A percentile compares a stretch with the other conserved stretches of the same genome.
These are phyloP conservation scores for Otus scops DNA, from an alignment of 2,797 vertebrate genomes.

Conservation along the genomic window DNA sequence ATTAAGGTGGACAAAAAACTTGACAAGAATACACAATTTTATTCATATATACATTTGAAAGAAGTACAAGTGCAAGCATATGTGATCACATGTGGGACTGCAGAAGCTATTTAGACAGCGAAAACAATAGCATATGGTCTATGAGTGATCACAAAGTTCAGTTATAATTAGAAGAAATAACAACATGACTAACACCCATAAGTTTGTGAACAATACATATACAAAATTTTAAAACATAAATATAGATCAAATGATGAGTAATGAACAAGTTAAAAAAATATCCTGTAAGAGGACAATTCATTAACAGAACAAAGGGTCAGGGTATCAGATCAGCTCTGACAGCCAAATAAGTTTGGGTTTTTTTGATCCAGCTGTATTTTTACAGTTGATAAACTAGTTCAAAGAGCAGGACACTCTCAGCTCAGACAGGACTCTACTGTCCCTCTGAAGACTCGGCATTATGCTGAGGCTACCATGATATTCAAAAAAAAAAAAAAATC, in stretches of 20 bases:
- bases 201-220: background rate
- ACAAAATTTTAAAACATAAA: background rate
- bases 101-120: background rate
- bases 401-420: background rate
- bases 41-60: background rate
- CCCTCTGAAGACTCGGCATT: background rate
- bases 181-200: background rate
- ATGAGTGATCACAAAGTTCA: background rate
- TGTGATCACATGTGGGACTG: background rate
- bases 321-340: background rate
- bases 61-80: background rate
- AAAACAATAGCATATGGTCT: background rate
- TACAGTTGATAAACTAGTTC: background rate
- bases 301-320: background rate
- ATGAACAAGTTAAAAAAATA: background rate
- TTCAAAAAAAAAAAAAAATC: background rate
- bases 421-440: background rate
- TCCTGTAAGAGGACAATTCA: background rate
- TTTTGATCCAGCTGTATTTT: background rate
- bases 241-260: background rate
- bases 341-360: background rate
- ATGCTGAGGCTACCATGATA: background rate
- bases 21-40: background rate
- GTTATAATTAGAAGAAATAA: background rate
- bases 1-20: background rate